Evolutionary conservation across 2,797 vertebrate genomes (phyloP), one percentile per base, ranked within the genome.

Genomic region (Tarsius wallacei): DNA sequence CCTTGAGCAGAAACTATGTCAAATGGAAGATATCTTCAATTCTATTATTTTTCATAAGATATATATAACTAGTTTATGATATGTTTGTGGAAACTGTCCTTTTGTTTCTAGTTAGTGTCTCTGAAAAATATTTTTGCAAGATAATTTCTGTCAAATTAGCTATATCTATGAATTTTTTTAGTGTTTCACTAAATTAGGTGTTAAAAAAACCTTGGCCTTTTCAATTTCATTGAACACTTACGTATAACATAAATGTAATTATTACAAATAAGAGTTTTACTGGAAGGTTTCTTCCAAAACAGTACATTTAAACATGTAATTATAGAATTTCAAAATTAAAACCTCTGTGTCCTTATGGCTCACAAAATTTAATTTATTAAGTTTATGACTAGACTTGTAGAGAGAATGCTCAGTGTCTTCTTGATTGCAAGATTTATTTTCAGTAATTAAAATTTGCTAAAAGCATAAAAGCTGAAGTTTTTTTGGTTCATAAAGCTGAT

Each of bases 291-390:
- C 55, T 91, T 14, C 2, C 7, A 55, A 92, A 57, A 64, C n/a
- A 73, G 24, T 78, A 8, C 4, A 91, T 74, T 87, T 94, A 33
- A 87, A 95, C 78, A n/a, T 90, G 36, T 14, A 86, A 85, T 66
- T 84, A 42, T 28, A 77, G 22, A 64, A 63, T 59, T 36, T 22
- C 16, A 76, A 66, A 95, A 70, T 95, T 31, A 68, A 87, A 74
- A 31, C 15, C 7, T 63, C 36, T 47, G 16, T 77, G 21, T 70
- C 16, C 61, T 63, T 87, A 55, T 87, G 5, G 7, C 63, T 95
- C 19, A 73, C 2, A 61, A 90, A 96, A 78, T 87, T 77, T 77
- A 81, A 92, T 68, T 87, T 96, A 49, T 66, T 86, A 16, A 36
- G 81, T 7, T 81, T 55, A 59, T 31, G 64, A 42, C 26, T 19